Evolutionary conservation across 2,797 vertebrate genomes (phyloP), one percentile per base, ranked within the genome.

Genomic region (Mus spretus): DNA sequence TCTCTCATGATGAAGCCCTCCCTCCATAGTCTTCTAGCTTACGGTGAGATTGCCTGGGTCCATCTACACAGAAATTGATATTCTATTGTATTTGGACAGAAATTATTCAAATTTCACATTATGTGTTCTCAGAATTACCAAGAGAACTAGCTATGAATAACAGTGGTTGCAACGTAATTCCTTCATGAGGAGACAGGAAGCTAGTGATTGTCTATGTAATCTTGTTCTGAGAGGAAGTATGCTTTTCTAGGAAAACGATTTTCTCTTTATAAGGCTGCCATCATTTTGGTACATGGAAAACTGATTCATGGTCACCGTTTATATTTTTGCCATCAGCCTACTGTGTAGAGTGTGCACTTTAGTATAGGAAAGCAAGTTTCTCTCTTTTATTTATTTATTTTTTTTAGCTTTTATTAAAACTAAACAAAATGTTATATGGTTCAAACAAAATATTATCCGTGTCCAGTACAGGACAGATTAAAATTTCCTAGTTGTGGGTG

Each of bases 101-200:
- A 97, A 57, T 97, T 95, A 97, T 77, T 97, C 61, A 94, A 90
- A 95, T 97, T 91, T 96, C 89, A 80, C n/a, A 70, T 93, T 63
- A 4, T 93, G 63, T 91, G 65, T 96, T 96, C 89, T 92, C 81
- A 95, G 91, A 94, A 90, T 92, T 93, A 92, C 75, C 20, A 80
- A 80, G 85, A 93, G 22, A 95, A 84, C 31, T 61, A 86, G 91
- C 67, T 55, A 74, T 87, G 81, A 75, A 13, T 82, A 82, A 82
- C 61, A 96, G 57, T 78, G 83, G 14, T 75, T 82, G 61, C 74
- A 85, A 72, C 78, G 77, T 80, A 24, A 97, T 92, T 92, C 93
- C 63, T 96, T 95, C 81, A 85, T 70, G 95, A 95, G 82, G 67
- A 89, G 72, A 67, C 92, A 83, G 80, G 53, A 97, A 91, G 57